Evolutionary conservation across 2,888 invertebrate species (phyloP).

Genomic region (Cynaeus angustus): DNA sequence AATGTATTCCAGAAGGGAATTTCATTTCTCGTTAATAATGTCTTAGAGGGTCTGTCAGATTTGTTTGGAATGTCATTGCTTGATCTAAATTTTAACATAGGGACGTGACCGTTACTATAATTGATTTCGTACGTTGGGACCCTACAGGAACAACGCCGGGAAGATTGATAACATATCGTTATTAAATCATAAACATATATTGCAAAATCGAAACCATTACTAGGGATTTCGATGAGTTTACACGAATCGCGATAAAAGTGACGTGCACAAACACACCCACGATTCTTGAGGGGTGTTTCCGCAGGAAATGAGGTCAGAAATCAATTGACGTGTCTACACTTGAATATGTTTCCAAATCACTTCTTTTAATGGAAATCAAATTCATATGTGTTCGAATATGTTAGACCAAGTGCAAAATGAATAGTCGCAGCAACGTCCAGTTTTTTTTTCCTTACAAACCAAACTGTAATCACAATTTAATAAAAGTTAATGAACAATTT

Average conservation of each 20-base stretch:
- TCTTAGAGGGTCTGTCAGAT: too few relatives aligned
- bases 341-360: not conserved
- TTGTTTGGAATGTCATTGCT: slow-evolving; percentile 58
- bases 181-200: slow-evolving; percentile 42
- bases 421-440: too few relatives aligned
- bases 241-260: slow-evolving; percentile 16
- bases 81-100: slow-evolving; percentile 48
- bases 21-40: slow-evolving; percentile 61
- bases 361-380: slow-evolving; percentile 2
- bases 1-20: slow-evolving; percentile 60
- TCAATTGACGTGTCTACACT: slow-evolving; percentile 13
- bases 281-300: not conserved
- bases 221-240: slow-evolving; percentile 16
- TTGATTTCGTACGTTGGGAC: slow-evolving; percentile 34
- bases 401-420: too few relatives aligned
- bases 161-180: slow-evolving; percentile 38
- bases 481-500: too few relatives aligned
- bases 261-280: slow-evolving; percentile 11
- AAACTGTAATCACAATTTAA: too few relatives aligned
- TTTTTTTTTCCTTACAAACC: too few relatives aligned
- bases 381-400: too few relatives aligned
- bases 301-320: slow-evolving; percentile 14
- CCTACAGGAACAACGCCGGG: slow-evolving; percentile 1
- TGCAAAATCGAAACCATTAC: slow-evolving; percentile 22
- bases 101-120: slow-evolving; percentile 28